phyloP scores from a whole-genome alignment of 2,113 vertebrate species.

The Paradisaea rubra region DNA sequence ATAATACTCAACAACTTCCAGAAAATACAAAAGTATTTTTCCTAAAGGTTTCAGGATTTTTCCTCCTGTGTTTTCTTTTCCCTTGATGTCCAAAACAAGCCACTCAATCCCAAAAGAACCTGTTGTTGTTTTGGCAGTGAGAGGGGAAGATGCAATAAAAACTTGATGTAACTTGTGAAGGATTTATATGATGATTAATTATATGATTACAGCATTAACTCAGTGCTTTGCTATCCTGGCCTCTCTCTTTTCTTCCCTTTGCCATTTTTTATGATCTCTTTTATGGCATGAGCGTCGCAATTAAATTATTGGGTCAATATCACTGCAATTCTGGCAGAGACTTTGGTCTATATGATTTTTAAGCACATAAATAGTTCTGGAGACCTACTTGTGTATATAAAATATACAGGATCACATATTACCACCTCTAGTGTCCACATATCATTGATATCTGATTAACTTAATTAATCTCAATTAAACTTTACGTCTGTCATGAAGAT shows the following conservation, averaged over 20 bases:
- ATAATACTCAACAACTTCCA: neutral
- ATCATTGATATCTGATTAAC: neutral
- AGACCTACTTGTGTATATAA: neutral
- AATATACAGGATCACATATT: neutral
- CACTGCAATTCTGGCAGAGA: neutral
- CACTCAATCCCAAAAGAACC: neutral
- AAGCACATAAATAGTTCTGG: neutral
- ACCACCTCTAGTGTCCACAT: too few species aligned
- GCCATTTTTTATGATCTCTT: neutral
- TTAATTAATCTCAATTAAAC: neutral
- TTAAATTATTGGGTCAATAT: neutral
- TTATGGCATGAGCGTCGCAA: neutral
- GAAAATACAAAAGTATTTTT: neutral
- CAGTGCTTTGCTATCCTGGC: neutral
- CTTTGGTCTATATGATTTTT: neutral
- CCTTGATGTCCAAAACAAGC: neutral
- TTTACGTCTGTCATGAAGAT: neutral
- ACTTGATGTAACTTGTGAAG: neutral
- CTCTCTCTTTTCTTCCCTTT: neutral
- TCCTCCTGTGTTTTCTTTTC: neutral
- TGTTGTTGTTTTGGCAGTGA: neutral
- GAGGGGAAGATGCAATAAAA: neutral
- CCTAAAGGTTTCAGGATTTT: neutral
- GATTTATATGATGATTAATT: neutral
- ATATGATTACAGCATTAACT: rapidly evolving